phyloP scores from a whole-genome alignment of 2,888 invertebrate species.

The Agrotis exclamationis region DNA sequence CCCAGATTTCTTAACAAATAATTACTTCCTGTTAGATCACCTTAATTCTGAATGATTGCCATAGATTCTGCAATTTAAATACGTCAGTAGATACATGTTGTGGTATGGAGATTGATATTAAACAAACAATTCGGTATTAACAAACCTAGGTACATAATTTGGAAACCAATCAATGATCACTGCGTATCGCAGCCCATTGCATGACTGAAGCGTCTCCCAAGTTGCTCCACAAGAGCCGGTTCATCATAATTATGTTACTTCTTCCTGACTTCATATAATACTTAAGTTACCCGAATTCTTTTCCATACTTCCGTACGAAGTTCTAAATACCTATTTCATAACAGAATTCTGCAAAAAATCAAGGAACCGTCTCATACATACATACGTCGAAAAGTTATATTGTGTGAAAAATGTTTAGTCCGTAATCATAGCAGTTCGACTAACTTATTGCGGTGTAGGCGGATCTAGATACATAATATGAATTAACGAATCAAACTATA shows the following conservation, averaged over 20 bases:
- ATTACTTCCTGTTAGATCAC: slow-evolving; percentile 52
- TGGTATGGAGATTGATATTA: background rate
- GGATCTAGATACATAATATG: slow-evolving; percentile 6
- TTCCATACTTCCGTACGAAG: background rate
- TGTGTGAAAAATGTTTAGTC: slow-evolving; percentile 37
- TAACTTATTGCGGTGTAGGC: slow-evolving; percentile 51
- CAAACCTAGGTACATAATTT: background rate
- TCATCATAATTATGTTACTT: background rate
- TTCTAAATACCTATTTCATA: background rate
- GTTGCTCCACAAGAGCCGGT: background rate
- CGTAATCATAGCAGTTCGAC: slow-evolving; percentile 50
- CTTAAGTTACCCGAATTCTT: background rate
- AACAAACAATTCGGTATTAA: background rate
- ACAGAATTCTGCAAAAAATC: background rate
- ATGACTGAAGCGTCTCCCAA: background rate
- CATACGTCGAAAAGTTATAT: slow-evolving; percentile 1
- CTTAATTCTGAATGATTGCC: slow-evolving; percentile 17
- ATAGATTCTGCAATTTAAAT: slow-evolving; percentile 17
- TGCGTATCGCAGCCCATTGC: background rate
- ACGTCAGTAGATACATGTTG: background rate
- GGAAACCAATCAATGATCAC: background rate
- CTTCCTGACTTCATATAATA: background rate
- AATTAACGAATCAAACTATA: slow-evolving; percentile 4
- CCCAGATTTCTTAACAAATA: slow-evolving; percentile 55
- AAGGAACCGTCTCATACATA: background rate